phyloP scores from a whole-genome alignment of 2,888 invertebrate genomes.

The Hybos culiciformis region DNA sequence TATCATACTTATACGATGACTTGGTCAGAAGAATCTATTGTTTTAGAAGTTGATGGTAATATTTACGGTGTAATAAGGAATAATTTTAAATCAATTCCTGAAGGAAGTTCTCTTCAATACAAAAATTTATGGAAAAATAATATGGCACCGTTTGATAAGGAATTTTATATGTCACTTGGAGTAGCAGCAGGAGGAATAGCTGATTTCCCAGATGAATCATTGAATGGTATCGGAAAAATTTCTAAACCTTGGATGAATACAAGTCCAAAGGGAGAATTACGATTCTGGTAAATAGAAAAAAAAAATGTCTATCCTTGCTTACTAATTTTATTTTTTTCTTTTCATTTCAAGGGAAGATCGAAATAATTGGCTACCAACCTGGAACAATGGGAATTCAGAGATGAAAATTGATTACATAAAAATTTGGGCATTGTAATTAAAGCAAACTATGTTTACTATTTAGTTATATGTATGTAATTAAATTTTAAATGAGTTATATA shows the following conservation, averaged over 20 bases:
- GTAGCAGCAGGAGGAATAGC: conserved; percentile 64
- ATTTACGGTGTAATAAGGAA: conserved; percentile 36
- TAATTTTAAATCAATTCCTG: no score
- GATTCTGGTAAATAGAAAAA: conserved; percentile 44
- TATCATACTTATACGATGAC: conserved; percentile 56
- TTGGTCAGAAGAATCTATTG: conserved; percentile 40
- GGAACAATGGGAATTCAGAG: background rate
- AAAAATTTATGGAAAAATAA: background rate
- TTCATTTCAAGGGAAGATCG: no score
- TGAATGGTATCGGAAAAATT: conserved; percentile 11
- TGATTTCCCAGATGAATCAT: conserved; percentile 48
- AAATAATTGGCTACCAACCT: background rate
- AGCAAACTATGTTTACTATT: no score
- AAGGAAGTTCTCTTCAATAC: background rate
- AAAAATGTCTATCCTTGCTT: no score
- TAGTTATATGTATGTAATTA: no score
- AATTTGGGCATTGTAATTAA: background rate
- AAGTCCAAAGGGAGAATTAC: conserved; percentile 48
- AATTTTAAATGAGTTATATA: no score
- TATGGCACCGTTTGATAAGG: background rate
- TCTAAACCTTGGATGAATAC: conserved; percentile 62
- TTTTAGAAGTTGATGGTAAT: conserved; percentile 40
- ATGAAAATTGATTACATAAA: background rate
- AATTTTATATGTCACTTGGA: conserved; percentile 61
- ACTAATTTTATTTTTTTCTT: no score